phyloP scores from a whole-genome alignment of 2,888 invertebrate genomes.

The Cylindroiulus punctatus region DNA sequence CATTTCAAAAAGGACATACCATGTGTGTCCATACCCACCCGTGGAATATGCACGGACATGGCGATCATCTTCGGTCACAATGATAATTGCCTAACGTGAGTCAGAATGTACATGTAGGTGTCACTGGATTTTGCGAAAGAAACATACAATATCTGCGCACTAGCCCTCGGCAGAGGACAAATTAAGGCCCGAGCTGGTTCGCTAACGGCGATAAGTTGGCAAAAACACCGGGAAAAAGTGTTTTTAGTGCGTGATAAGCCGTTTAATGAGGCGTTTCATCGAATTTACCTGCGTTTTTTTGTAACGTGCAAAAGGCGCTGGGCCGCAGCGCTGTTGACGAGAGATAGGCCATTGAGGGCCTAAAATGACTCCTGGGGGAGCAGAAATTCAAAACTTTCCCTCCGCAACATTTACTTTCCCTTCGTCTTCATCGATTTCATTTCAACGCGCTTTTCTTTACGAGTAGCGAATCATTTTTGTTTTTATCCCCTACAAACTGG shows the following conservation, averaged over 20 bases:
- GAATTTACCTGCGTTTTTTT: background rate
- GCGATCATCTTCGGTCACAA: no score
- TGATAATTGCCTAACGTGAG: no score
- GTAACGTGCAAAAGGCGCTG: no score
- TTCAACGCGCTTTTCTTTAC: background rate
- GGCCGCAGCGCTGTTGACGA: background rate
- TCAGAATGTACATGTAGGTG: no score
- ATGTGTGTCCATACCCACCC: no score
- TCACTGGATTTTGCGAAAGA: no score
- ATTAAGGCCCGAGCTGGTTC: no score
- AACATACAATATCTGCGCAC: no score
- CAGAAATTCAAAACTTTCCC: constrained; percentile 2
- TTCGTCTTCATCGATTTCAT: background rate
- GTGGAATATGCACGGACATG: no score
- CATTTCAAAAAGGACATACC: no score
- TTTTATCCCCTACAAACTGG: background rate
- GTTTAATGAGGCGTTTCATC: background rate
- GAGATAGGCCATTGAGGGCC: background rate
- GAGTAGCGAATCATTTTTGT: background rate
- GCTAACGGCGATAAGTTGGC: no score
- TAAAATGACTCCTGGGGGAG: background rate
- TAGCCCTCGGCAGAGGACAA: no score
- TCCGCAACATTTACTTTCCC: background rate
- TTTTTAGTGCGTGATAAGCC: background rate
- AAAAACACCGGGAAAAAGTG: background rate